Evolutionary conservation across 2,797 vertebrate genomes (phyloP).

Genomic region (Gymnoscopelus braueri): DNA sequence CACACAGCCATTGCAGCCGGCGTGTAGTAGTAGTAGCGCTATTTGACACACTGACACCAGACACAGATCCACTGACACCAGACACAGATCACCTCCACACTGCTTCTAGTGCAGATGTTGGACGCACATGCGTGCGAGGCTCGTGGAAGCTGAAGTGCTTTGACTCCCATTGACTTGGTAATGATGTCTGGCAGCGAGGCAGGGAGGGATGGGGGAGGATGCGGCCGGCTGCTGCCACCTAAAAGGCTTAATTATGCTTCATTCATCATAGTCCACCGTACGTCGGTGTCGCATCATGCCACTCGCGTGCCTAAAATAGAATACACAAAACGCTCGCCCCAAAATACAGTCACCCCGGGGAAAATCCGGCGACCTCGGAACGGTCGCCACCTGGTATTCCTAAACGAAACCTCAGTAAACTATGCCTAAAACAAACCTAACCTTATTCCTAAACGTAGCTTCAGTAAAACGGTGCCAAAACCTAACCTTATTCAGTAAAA

Average conservation of each 20-base stretch:
- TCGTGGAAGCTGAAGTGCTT: slow-evolving; percentile 29
- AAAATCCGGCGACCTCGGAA: too few relatives aligned
- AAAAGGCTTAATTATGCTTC: slow-evolving; percentile 17
- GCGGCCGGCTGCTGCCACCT: slow-evolving; percentile 24
- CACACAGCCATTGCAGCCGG: slow-evolving; percentile 42
- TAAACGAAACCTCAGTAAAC: too few relatives aligned
- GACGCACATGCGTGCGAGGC: slow-evolving; percentile 16
- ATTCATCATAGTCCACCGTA: too few relatives aligned
- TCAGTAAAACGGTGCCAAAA: too few relatives aligned
- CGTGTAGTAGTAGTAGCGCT: neutral
- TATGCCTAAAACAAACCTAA: too few relatives aligned
- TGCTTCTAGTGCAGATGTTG: slow-evolving; percentile 60
- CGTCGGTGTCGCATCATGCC: too few relatives aligned
- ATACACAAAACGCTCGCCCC: too few relatives aligned
- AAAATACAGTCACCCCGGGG: too few relatives aligned
- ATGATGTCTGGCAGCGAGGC: slow-evolving; percentile 28
- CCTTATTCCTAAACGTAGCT: too few relatives aligned
- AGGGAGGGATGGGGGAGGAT: slow-evolving; percentile 22
- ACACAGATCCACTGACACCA: neutral
- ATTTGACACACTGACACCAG: slow-evolving; percentile 3
- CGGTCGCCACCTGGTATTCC: too few relatives aligned
- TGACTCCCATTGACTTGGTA: slow-evolving; percentile 66
- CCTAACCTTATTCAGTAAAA: too few relatives aligned
- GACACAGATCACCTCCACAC: slow-evolving; percentile 39
- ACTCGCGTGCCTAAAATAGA: too few relatives aligned